Evolutionary conservation across 2,888 invertebrate genomes (phyloP), one percentile per base, ranked within the genome.

Genomic region (Xestia sexstrigata): DNA sequence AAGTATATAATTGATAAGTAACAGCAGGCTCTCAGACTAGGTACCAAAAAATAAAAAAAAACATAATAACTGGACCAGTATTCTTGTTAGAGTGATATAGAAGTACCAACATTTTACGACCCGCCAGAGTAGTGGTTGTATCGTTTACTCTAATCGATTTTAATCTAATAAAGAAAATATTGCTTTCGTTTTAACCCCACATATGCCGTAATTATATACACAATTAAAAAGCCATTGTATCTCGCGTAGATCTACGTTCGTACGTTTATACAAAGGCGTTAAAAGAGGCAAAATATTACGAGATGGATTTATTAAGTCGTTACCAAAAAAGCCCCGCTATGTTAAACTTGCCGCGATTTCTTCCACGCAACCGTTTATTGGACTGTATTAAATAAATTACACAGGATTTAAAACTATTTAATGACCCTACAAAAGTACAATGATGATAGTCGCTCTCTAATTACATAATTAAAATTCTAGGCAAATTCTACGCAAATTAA

Each of bases 61-160:
- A 63, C 42, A 7, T 30, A 62, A 79, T 58, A 65, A 26, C 35
- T 55, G 8, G 47, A 39, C 55, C 35, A 20, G 26, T 70, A 52
- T 70, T 58, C 83, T 63, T 26, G 7, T 45, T 20, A 60, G 39
- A 11, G 45, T 52, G 30, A 15, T 45, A 39, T 70, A 47, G 30
- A 55, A 15, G 52, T 35, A n/a, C 26, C 63, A 20, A 60, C 69
- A 84, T 83, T 79, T 79, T 62, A 79, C 23, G 80, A 73, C 52
- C 45, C 47, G 39, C 66, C 60, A 55, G 66, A 79, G 52, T 49
- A 55, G 52, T 52, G 49, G 62, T 55, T 60, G 39, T 84, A 66
- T 55, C 69, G 69, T 79, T 81, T 62, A 69, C 68, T 71, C 15
- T 70, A 69, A 70, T 79, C 72, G 69, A 84, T 72, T 58, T 30